Base-by-base conservation (phyloP, 2,797 vertebrate species). In the Rhinogobio ventralis region DNA sequence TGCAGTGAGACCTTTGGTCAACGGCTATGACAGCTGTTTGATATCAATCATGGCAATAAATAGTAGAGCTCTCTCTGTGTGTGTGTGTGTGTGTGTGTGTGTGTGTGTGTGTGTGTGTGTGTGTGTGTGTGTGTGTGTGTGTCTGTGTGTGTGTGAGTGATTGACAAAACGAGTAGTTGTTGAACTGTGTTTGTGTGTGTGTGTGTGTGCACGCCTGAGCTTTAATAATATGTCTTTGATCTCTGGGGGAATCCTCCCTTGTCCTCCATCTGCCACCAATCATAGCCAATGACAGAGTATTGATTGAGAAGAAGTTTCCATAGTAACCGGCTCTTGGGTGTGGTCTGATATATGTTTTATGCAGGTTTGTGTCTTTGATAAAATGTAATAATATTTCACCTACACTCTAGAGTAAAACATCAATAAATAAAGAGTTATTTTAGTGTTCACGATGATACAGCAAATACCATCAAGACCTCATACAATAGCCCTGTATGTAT, bases 271-370 rank as follows among this genome's bases (percentile, higher is more conserved):
- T 85, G 76, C 76, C 83, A 85, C 83, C 93, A 93, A 93, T 93
- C 93, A 92, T 89, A 91, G 91, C 92, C 92, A 91, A 93, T 94
- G 93, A 93, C 92, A 90, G 90, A 89, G 92, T 92, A 94, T 94
- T 91, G 94, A 94, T 94, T 93, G 92, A 92, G 91, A 88, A 89
- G 91, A 83, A 33, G 93, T 94, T 88, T 64, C 92, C 90, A 93
- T 94, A 86, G 93, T 92, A 92, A 94, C 94, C 36, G 64, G 67
- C 67, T 85, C 83, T n/a, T 85, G 76, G 76, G 83, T 85, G 83
- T 85, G 83, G 77, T 85, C 83, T 79, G 76, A 79, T 79, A 73
- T 79, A 73, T 73, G 76, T 49, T 85, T 73, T 64, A 72, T 79
- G 67, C 83, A 49, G 57, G n/a, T 5, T 17, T 6, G 49, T 2